Evolutionary conservation across 2,113 vertebrate species (phyloP).

Genomic region (Sphaerodactylus townsendi): DNA sequence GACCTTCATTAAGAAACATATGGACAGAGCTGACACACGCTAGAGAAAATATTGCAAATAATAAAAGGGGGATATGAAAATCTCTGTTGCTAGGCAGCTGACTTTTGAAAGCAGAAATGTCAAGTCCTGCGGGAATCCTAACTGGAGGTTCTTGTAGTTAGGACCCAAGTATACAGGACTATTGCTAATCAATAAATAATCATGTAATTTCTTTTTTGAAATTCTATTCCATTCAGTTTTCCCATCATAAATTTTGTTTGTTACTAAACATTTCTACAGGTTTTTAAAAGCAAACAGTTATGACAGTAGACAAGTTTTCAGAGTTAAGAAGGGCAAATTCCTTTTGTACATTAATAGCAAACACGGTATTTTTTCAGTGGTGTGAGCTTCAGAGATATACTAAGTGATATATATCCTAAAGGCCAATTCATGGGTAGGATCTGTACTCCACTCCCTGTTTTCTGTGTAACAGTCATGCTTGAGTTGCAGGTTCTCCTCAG

Average conservation of each 20-base stretch:
- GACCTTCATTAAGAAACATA: not conserved
- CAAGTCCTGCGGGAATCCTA: slow-evolving; percentile 5
- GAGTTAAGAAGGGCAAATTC: not conserved
- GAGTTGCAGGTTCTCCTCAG: too few relatives aligned
- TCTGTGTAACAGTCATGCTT: too few relatives aligned
- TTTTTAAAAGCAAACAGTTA: slow-evolving; percentile 22
- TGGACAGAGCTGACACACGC: not conserved
- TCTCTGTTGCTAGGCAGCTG: slow-evolving; percentile 19
- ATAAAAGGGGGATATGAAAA: slow-evolving; percentile 24
- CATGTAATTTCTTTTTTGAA: not conserved
- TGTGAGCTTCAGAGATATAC: slow-evolving; percentile 13
- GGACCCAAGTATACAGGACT: slow-evolving; percentile 13
- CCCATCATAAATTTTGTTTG: slow-evolving; percentile 27
- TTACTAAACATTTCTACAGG: slow-evolving; percentile 24
- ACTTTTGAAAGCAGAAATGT: slow-evolving; percentile 31
- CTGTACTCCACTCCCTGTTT: too few relatives aligned
- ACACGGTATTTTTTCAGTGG: not conserved
- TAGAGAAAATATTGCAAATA: slow-evolving; percentile 34
- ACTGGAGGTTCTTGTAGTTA: not conserved
- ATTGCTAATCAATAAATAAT: slow-evolving; percentile 9
- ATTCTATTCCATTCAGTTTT: slow-evolving; percentile 15
- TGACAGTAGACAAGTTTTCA: not conserved
- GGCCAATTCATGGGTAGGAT: too few relatives aligned
- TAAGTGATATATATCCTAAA: not conserved
- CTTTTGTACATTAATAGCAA: slow-evolving; percentile 13